A percentile compares a stretch with the other conserved stretches of the same genome.
Evolutionary conservation across 1,140 invertebrate species (phyloP).

Genomic region (Temnothorax curvispinosus): DNA sequence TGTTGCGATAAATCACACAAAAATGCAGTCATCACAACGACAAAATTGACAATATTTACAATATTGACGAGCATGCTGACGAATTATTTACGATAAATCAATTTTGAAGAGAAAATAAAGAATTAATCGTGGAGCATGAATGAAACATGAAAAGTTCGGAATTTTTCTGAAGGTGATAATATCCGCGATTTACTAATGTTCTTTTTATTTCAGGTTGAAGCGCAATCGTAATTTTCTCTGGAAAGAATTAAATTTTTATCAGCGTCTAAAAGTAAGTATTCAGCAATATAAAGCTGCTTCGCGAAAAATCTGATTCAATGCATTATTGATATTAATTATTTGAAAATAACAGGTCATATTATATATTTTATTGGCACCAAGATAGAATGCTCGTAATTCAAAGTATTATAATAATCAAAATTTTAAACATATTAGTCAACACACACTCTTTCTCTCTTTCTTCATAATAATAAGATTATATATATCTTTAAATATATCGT

Average conservation of each 20-base stretch:
- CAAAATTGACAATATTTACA: constrained; percentile 42
- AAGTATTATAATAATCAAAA: not conserved
- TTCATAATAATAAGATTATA: not conserved
- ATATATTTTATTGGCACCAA: not conserved
- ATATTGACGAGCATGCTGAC: constrained; percentile 6
- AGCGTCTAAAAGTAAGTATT: constrained; percentile 18
- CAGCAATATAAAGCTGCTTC: not conserved
- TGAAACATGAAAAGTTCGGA: not conserved
- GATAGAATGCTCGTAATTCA: not conserved
- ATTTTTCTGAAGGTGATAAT: constrained; percentile 36
- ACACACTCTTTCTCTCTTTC: too few species aligned
- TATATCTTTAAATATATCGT: not conserved
- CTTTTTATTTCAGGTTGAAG: constrained; percentile 22
- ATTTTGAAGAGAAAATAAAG: not conserved
- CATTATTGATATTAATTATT: not conserved
- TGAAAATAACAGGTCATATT: not conserved
- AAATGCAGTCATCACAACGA: constrained; percentile 37
- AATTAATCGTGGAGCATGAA: not conserved
- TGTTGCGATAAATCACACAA: constrained; percentile 36
- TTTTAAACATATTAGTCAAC: not conserved
- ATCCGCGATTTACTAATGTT: constrained; percentile 26
- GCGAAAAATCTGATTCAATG: not conserved
- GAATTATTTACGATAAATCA: constrained; percentile 29
- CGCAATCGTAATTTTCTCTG: constrained; percentile 25
- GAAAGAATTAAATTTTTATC: constrained; percentile 48